Conservation (phyloP, 2,797 vertebrate genomes). For the Anomalospiza imberbis region DNA sequence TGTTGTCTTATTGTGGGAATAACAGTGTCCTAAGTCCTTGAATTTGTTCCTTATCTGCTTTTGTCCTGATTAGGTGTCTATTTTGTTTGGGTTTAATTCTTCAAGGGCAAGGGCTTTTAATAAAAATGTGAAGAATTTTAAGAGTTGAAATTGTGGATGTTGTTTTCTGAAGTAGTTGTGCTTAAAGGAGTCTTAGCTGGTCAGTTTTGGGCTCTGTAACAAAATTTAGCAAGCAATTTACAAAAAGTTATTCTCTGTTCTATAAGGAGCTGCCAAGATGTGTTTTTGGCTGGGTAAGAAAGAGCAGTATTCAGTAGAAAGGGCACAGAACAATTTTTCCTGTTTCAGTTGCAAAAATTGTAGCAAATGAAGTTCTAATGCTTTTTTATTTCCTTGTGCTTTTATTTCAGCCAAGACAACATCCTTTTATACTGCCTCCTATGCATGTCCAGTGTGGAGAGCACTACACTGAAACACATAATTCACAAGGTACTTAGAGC, state of each 20-base stretch:
- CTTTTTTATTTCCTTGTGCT: not conserved
- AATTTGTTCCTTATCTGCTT: not conserved
- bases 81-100: not conserved
- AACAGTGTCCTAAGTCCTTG: not conserved
- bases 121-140: not conserved
- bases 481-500: constrained; percentile 90
- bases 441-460: constrained; percentile 90
- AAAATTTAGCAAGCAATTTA: not conserved
- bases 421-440: constrained; percentile 88
- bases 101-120: not conserved
- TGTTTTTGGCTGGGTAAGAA: not conserved
- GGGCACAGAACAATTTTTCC: not conserved
- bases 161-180: not conserved
- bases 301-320: not conserved
- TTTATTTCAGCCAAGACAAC: constrained; percentile 85
- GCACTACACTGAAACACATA: constrained; percentile 91
- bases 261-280: not conserved
- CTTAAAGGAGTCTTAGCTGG: not conserved
- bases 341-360: not conserved
- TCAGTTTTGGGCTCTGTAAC: not conserved
- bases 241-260: not conserved
- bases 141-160: not conserved
- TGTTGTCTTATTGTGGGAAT: not conserved
- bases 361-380: not conserved
- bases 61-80: not conserved